Conservation (phyloP, 2,113 vertebrate species). For the Lagopus muta region DNA sequence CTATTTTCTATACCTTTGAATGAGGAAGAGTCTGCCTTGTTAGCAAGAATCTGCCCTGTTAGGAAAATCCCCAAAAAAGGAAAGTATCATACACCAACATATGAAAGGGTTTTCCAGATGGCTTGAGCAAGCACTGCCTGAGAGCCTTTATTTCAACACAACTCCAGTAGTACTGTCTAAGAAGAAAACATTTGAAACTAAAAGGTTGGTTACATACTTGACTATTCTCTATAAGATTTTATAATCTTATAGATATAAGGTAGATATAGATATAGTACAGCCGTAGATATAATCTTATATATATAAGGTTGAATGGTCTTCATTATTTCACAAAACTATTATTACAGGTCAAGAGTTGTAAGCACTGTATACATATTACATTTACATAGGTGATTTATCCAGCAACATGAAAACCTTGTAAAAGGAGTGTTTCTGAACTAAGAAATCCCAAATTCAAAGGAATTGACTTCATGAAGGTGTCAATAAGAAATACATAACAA, state of each 20-base stretch:
- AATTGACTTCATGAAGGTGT: not conserved
- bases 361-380: not conserved
- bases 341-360: fast-evolving
- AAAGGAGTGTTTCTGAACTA: not conserved
- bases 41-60: not conserved
- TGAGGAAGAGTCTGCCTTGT: not conserved
- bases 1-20: not conserved
- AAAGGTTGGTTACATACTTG: not conserved
- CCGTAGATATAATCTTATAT: too few relatives aligned
- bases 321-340: not conserved
- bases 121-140: not conserved
- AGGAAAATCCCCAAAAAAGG: not conserved
- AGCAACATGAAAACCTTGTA: not conserved
- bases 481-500: not conserved
- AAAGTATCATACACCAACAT: not conserved
- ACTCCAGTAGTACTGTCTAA: not conserved
- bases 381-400: not conserved
- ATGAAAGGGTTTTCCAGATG: not conserved
- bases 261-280: too few relatives aligned
- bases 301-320: not conserved
- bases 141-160: not conserved
- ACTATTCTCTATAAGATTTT: not conserved
- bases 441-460: not conserved
- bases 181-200: not conserved
- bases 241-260: too few relatives aligned